phyloP scores from a whole-genome alignment of 2,113 vertebrate species.

The Setophaga petechia region DNA sequence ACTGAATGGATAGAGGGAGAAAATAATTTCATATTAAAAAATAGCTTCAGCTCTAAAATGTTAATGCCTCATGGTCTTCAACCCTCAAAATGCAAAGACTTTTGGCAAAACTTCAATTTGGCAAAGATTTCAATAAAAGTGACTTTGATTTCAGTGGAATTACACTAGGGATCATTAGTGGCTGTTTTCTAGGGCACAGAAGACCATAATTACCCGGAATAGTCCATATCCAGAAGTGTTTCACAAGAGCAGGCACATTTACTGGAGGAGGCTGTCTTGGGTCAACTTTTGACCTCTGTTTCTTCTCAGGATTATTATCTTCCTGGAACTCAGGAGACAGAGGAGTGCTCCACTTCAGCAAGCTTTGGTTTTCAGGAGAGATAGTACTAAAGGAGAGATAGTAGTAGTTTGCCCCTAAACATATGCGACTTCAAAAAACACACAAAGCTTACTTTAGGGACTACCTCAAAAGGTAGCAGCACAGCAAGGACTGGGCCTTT shows the following conservation, averaged over 20 bases:
- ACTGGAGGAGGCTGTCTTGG: neutral
- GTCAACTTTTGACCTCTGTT: neutral
- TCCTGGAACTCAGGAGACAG: neutral
- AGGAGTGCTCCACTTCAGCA: neutral
- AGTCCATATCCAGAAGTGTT: neutral
- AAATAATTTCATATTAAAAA: neutral
- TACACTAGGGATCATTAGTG: neutral
- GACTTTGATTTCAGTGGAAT: neutral
- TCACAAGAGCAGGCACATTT: neutral
- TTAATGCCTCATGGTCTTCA: neutral
- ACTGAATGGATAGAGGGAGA: neutral
- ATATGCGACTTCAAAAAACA: neutral
- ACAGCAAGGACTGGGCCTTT: neutral
- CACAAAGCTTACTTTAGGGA: neutral
- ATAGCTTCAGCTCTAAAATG: neutral
- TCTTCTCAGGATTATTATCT: neutral
- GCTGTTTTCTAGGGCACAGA: neutral
- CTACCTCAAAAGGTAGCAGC: neutral
- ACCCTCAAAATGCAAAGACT: neutral
- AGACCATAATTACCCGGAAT: neutral
- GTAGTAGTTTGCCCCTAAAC: neutral
- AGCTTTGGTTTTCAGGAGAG: neutral
- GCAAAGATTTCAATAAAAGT: neutral
- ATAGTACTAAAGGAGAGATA: neutral
- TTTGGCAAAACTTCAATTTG: neutral